These are phyloP conservation scores for Poeciliopsis infans DNA, from an alignment of 2,797 vertebrate species.

Conservation along the genomic window DNA sequence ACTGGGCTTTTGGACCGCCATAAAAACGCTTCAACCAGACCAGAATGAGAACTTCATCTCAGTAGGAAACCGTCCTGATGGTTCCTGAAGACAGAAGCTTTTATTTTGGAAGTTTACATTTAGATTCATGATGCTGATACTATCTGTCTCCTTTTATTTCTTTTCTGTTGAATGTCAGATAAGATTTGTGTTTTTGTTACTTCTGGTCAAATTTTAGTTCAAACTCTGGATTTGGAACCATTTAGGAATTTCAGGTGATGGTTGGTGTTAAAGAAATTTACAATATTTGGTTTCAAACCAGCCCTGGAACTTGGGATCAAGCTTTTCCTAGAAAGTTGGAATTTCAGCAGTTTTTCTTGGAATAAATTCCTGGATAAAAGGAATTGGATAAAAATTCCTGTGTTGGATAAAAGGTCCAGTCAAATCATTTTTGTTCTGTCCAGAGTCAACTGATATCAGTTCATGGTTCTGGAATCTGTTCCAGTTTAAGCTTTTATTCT, in stretches of 20 bases:
- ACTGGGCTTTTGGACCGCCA: not conserved
- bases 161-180: not conserved
- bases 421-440: conserved; percentile 12
- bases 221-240: not conserved
- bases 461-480: not conserved
- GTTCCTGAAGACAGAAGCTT: not conserved
- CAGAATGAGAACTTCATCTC: not conserved
- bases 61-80: not conserved
- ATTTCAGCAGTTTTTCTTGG: not conserved
- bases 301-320: not conserved
- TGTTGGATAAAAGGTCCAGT: conserved; percentile 2
- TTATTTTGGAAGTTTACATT: not conserved
- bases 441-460: conserved; percentile 29
- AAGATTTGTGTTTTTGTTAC: not conserved
- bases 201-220: not conserved
- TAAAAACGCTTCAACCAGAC: not conserved
- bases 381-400: too few relatives aligned
- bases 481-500: not conserved
- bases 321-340: not conserved
- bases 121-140: not conserved
- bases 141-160: not conserved
- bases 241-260: not conserved
- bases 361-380: not conserved
- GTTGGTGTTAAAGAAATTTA: not conserved
- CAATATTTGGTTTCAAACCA: not conserved